Percentiles rank a stretch among this genome's conserved stretches.
These are phyloP conservation scores for Myioborus melanocephalus DNA, from an alignment of 2,797 vertebrate genomes.

Conservation along the genomic window DNA sequence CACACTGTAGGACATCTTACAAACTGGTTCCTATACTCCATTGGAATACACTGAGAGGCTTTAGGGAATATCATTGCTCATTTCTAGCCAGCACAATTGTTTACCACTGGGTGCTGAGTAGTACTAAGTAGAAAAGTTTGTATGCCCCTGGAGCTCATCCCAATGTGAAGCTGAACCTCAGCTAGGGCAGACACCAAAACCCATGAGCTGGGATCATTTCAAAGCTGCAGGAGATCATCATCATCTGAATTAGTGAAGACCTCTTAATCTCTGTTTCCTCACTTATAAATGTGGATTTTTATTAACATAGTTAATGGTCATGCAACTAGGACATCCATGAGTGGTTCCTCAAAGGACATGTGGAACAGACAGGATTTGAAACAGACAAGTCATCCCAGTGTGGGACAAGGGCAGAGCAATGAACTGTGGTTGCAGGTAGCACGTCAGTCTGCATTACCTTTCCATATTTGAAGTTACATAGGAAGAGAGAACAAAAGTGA, in stretches of 20 bases:
- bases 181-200: not conserved
- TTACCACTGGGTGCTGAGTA: not conserved
- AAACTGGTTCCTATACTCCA: not conserved
- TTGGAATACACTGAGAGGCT: not conserved
- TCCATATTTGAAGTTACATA: not conserved
- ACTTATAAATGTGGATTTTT: not conserved
- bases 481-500: not conserved
- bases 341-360: not conserved
- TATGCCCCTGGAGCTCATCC: not conserved
- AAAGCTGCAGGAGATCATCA: not conserved
- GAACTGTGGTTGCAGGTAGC: not conserved
- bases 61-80: not conserved
- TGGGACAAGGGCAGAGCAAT: not conserved
- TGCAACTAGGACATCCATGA: not conserved
- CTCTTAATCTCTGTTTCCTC: not conserved
- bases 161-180: not conserved
- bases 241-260: not conserved
- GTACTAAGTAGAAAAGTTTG: not conserved
- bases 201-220: not conserved
- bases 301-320: not conserved
- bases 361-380: not conserved
- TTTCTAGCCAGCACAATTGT: not conserved
- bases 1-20: not conserved
- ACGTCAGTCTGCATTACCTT: accelerated
- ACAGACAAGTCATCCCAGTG: not conserved